Conservation (phyloP, 2,113 vertebrate species). For the Mormoops blainvillei region DNA sequence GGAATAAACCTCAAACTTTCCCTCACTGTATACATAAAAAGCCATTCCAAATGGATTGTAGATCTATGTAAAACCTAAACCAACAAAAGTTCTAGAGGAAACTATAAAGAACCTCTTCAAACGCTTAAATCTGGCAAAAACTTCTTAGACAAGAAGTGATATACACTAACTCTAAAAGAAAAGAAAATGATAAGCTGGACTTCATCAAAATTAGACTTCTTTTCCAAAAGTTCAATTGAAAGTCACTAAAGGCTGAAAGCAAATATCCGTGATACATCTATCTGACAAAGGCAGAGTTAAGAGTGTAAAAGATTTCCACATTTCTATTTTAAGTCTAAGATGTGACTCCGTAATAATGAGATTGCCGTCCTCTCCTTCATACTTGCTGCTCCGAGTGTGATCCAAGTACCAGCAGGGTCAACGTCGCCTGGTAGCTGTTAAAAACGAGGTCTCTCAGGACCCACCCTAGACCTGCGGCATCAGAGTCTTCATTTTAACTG, state of each 20-base stretch:
- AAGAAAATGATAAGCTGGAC: not conserved
- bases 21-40: not conserved
- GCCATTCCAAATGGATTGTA: not conserved
- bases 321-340: not conserved
- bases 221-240: not conserved
- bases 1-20: not conserved
- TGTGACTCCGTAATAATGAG: not conserved
- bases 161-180: not conserved
- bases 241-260: not conserved
- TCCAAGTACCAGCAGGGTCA: not conserved
- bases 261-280: not conserved
- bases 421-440: not conserved
- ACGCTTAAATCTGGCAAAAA: not conserved
- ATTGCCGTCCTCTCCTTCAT: not conserved
- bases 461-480: not conserved
- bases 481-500: not conserved
- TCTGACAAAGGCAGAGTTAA: not conserved
- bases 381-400: not conserved
- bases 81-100: not conserved
- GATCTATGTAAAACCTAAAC: not conserved
- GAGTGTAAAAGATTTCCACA: not conserved
- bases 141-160: not conserved
- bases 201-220: not conserved
- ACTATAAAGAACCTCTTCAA: not conserved
- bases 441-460: not conserved